phyloP scores from a whole-genome alignment of 1,140 invertebrate genomes.

The Pteromalus puparum region DNA sequence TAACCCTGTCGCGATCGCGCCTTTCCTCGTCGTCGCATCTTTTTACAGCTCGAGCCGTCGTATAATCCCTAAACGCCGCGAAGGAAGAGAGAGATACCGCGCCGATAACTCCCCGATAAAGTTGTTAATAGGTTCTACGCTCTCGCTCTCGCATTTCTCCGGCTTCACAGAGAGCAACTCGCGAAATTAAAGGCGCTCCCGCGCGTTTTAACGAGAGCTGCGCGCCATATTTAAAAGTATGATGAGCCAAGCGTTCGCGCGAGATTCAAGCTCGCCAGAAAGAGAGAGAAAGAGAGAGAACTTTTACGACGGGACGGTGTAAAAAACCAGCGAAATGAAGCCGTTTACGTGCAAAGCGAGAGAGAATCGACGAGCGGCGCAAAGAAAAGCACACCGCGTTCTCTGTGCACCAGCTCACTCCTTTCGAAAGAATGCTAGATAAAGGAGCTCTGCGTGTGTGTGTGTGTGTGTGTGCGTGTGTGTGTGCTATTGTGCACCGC shows the following conservation, averaged over 20 bases:
- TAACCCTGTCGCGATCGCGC: conserved; percentile 10
- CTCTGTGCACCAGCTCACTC: background rate
- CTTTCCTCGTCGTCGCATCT: background rate
- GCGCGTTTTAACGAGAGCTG: conserved; percentile 40
- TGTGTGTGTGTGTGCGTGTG: background rate
- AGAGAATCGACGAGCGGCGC: conserved; percentile 22
- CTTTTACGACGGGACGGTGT: conserved; percentile 53
- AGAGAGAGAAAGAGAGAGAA: conserved; percentile 5
- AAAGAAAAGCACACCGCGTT: conserved; percentile 3
- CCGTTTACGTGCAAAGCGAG: conserved; percentile 49
- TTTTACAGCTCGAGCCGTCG: background rate
- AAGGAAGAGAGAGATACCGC: background rate
- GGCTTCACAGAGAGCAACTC: background rate
- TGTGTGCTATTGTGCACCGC: background rate
- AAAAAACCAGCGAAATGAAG: conserved; percentile 49
- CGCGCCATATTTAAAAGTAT: conserved; percentile 49
- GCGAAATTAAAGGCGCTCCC: conserved; percentile 26
- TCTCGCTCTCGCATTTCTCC: conserved; percentile 6
- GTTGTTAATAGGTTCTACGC: conserved; percentile 32
- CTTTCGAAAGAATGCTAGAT: conserved; percentile 42
- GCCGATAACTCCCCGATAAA: conserved; percentile 48
- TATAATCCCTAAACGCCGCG: background rate
- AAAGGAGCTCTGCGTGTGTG: background rate
- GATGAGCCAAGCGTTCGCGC: conserved; percentile 42
- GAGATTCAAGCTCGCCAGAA: conserved; percentile 21